Conservation (phyloP, 2,888 invertebrate genomes). For the Thalpophila matura region DNA sequence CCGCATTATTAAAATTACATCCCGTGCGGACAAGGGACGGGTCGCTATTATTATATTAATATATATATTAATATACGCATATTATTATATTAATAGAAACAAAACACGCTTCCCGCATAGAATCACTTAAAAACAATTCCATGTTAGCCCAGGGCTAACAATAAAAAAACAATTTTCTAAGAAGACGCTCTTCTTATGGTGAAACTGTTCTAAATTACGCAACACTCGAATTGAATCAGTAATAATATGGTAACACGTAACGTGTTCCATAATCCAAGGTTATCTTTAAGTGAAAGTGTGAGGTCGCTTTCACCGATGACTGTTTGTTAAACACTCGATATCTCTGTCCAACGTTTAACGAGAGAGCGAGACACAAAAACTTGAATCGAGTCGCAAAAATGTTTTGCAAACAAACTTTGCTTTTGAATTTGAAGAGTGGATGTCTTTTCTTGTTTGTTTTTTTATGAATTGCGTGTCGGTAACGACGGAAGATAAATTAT, state of each 20-base stretch:
- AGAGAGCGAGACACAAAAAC: constrained; percentile 53
- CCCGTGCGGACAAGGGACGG: too few relatives aligned
- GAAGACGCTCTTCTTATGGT: constrained; percentile 22
- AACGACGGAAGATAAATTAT: constrained; percentile 13
- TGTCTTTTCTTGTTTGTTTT: constrained; percentile 24
- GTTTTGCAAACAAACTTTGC: constrained; percentile 54
- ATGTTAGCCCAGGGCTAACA: constrained; percentile 13
- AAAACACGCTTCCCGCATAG: not conserved
- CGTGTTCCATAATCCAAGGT: constrained; percentile 82
- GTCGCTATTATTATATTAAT: too few relatives aligned
- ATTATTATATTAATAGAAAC: constrained; percentile 4
- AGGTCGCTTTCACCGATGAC: constrained; percentile 77
- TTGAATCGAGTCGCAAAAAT: constrained; percentile 52
- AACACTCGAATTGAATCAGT: constrained; percentile 59
- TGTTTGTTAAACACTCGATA: constrained; percentile 60
- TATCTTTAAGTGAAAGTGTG: constrained; percentile 80
- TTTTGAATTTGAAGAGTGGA: constrained; percentile 27
- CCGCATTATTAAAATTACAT: too few relatives aligned
- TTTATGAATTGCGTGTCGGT: constrained; percentile 27
- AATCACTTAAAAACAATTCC: not conserved
- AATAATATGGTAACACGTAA: constrained; percentile 75
- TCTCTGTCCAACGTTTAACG: constrained; percentile 61
- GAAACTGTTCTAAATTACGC: constrained; percentile 51
- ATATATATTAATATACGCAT: not conserved
- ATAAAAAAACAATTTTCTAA: constrained; percentile 18